Evolutionary conservation across 2,797 vertebrate species (phyloP).

Genomic region (Catamblyrhynchus diadema): DNA sequence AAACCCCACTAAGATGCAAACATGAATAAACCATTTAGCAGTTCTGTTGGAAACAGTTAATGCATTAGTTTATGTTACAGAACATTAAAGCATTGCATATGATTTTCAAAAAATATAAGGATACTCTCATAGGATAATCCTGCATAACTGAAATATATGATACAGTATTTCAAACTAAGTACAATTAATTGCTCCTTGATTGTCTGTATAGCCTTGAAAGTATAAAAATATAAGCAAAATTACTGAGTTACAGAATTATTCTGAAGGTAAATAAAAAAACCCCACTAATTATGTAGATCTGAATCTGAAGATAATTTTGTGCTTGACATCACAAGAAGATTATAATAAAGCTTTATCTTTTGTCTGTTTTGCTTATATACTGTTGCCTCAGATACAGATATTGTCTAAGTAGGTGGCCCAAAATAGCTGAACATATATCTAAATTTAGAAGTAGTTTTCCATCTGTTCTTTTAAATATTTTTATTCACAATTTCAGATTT

Average conservation of each 20-base stretch:
- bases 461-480: not conserved
- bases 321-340: conserved; percentile 39
- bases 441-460: not conserved
- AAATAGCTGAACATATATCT: not conserved
- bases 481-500: not conserved
- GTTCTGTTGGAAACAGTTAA: not conserved
- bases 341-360: not conserved
- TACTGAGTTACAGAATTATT: not conserved
- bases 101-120: conserved; percentile 62
- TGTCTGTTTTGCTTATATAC: not conserved
- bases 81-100: conserved; percentile 50
- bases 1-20: conserved; percentile 6
- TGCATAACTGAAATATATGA: conserved; percentile 36
- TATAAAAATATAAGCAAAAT: conserved; percentile 23
- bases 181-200: not conserved
- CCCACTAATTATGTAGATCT: not conserved
- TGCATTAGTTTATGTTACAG: conserved; percentile 32
- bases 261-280: not conserved
- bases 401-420: not conserved
- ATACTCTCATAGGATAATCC: conserved; percentile 43
- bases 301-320: conserved; percentile 20
- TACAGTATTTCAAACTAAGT: conserved; percentile 51
- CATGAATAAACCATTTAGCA: not conserved
- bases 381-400: conserved; percentile 2
- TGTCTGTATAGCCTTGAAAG: conserved; percentile 15